Evolutionary conservation across 1,140 invertebrate genomes (phyloP).

Genomic region (Lanistes nyassanus): DNA sequence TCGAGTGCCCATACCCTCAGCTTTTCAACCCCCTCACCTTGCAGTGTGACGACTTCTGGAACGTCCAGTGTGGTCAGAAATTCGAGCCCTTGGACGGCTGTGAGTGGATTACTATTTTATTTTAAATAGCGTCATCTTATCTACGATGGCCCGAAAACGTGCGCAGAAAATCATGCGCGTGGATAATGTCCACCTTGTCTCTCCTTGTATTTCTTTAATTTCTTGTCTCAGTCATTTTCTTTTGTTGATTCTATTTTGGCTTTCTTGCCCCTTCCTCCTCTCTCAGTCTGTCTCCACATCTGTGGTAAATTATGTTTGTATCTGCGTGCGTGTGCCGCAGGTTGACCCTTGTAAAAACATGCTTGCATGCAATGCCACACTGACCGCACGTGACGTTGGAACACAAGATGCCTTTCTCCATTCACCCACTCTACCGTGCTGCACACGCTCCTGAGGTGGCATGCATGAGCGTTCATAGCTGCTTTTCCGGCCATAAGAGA

Average conservation of each 20-base stretch:
- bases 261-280: neutral
- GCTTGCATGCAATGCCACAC: neutral
- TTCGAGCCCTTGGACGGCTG: neutral
- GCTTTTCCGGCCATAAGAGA: no score
- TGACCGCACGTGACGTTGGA: no score
- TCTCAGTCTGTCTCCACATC: no score
- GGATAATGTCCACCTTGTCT: no score
- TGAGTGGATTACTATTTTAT: neutral
- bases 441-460: no score
- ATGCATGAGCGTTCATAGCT: no score
- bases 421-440: no score
- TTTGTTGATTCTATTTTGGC: neutral
- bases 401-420: no score
- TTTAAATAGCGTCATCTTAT: neutral
- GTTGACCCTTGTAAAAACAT: neutral
- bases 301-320: neutral
- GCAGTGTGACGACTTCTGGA: conserved; percentile 34
- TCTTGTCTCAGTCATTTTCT: neutral
- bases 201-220: neutral
- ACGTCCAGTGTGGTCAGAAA: conserved; percentile 38
- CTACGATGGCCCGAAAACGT: no score
- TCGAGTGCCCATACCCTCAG: conserved; percentile 43
- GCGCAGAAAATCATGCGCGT: no score
- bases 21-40: conserved; percentile 35
- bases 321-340: neutral